Percentiles rank a stretch among this genome's conserved stretches.
These are phyloP conservation scores for Grapholita molesta DNA, from an alignment of 1,140 invertebrate species.

Conservation along the genomic window DNA sequence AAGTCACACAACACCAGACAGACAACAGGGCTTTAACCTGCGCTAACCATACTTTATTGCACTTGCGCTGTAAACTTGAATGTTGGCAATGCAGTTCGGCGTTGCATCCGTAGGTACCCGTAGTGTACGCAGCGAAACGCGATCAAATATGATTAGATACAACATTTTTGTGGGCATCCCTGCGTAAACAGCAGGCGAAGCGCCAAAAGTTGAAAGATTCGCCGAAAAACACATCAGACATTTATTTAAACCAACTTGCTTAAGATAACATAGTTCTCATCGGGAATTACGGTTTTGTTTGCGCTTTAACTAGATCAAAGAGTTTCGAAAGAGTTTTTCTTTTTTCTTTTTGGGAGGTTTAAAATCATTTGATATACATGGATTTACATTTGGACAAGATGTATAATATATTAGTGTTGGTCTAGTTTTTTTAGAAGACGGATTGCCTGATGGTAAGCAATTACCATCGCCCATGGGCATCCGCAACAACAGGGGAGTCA, in stretches of 20 bases:
- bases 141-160: background rate
- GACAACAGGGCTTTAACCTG: too few relatives aligned
- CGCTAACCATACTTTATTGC: background rate
- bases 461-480: too few relatives aligned
- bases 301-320: background rate
- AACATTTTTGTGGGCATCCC: background rate
- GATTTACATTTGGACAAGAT: too few relatives aligned
- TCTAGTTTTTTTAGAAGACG: too few relatives aligned
- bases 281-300: background rate
- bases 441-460: too few relatives aligned
- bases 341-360: background rate
- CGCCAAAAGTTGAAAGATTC: background rate
- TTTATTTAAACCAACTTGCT: background rate
- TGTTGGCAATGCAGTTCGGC: background rate
- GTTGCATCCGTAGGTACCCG: background rate
- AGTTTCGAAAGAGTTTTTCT: background rate
- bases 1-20: too few relatives aligned
- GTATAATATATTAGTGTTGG: too few relatives aligned
- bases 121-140: background rate
- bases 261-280: background rate
- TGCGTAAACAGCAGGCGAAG: background rate
- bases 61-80: background rate
- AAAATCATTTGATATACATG: background rate
- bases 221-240: slow-evolving; percentile 1
- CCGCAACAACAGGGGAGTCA: too few relatives aligned